A percentile compares a stretch with the other conserved stretches of the same genome.
These are phyloP conservation scores for Dermolepida albohirtum DNA, from an alignment of 2,888 invertebrate genomes.

Conservation along the genomic window DNA sequence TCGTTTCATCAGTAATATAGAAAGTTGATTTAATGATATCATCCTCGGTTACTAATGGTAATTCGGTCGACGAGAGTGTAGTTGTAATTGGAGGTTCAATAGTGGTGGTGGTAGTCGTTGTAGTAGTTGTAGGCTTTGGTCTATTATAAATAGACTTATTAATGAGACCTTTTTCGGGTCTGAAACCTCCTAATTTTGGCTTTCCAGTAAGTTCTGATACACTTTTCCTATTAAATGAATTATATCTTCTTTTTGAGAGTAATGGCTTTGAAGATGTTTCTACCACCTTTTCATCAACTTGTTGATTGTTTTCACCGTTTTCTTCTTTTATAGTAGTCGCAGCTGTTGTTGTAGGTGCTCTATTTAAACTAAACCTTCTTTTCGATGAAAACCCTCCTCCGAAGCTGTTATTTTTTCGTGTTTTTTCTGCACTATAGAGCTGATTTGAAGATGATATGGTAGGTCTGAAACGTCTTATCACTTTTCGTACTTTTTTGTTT, in stretches of 20 bases:
- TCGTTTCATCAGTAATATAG: neutral
- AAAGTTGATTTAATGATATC: neutral
- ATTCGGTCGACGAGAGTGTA: neutral
- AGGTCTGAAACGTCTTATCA: slow-evolving; percentile 46
- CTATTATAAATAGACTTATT: slow-evolving; percentile 40
- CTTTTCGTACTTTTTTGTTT: slow-evolving; percentile 41
- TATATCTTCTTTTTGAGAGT: slow-evolving; percentile 29
- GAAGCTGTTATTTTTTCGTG: slow-evolving; percentile 1
- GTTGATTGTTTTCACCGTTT: neutral
- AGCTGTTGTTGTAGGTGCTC: slow-evolving; percentile 13
- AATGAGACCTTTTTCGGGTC: slow-evolving; percentile 14
- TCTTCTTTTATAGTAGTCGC: slow-evolving; percentile 4
- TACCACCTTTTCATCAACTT: slow-evolving; percentile 1
- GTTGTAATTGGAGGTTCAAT: slow-evolving; percentile 26
- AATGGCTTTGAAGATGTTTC: slow-evolving; percentile 17
- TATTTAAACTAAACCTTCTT: slow-evolving; percentile 29
- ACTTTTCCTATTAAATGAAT: slow-evolving; percentile 18
- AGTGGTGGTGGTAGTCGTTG: slow-evolving; percentile 23
- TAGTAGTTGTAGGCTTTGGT: slow-evolving; percentile 30
- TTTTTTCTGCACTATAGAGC: slow-evolving; percentile 11
- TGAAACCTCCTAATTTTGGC: slow-evolving; percentile 13
- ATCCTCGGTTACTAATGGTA: neutral
- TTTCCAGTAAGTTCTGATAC: slow-evolving; percentile 9
- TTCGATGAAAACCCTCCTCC: slow-evolving; percentile 5
- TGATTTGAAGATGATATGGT: slow-evolving; percentile 32